Evolutionary conservation across 1,140 invertebrate species (phyloP).

Genomic region (Amyelois transitella): DNA sequence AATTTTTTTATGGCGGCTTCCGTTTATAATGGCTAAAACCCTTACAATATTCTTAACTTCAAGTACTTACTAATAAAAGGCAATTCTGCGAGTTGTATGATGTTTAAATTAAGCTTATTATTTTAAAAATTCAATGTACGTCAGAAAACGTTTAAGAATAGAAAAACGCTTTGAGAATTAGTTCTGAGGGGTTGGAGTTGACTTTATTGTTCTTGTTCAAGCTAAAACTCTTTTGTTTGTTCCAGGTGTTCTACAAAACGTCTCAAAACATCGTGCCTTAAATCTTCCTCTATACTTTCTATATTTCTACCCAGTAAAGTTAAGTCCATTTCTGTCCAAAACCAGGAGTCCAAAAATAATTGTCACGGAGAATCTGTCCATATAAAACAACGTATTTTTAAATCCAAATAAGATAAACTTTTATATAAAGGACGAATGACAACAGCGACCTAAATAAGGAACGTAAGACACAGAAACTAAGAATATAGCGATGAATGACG

Average conservation of each 20-base stretch:
- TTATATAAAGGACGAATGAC: too few relatives aligned
- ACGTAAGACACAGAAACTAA: too few relatives aligned
- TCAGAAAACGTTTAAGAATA: background rate
- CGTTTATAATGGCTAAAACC: too few relatives aligned
- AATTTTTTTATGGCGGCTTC: too few relatives aligned
- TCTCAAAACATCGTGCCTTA: conserved; percentile 55
- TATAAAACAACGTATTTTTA: background rate
- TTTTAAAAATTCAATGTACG: too few relatives aligned
- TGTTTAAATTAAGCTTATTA: too few relatives aligned
- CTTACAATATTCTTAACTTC: too few relatives aligned
- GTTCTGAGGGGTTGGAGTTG: background rate
- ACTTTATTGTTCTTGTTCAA: background rate
- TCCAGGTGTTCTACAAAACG: conserved; percentile 40
- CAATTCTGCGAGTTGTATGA: too few relatives aligned
- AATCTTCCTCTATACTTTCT: conserved; percentile 27
- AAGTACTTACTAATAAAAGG: too few relatives aligned
- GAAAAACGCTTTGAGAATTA: background rate
- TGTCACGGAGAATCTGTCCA: conserved; percentile 33
- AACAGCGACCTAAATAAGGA: too few relatives aligned
- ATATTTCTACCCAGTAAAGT: conserved; percentile 10
- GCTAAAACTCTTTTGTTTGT: conserved; percentile 19
- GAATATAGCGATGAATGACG: too few relatives aligned
- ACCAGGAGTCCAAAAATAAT: conserved; percentile 17
- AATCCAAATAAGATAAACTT: background rate
- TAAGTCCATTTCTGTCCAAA: conserved; percentile 13